These are phyloP conservation scores for Ladona fulva DNA, from an alignment of 1,140 invertebrate genomes.

Conservation along the genomic window DNA sequence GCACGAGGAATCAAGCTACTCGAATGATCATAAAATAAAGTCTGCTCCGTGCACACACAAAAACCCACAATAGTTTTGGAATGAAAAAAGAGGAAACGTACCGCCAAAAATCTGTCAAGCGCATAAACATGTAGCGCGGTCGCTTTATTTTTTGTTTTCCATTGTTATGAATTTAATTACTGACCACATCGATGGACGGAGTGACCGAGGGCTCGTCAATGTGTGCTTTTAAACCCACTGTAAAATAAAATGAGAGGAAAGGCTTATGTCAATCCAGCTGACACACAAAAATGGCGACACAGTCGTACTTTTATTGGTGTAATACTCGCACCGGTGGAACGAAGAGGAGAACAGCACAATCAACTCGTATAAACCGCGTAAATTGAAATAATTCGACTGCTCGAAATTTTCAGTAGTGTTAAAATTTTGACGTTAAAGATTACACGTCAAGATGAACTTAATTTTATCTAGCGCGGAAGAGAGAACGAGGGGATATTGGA, in stretches of 20 bases:
- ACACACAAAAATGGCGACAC: not conserved
- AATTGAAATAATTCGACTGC: too few relatives aligned
- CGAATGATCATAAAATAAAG: not conserved
- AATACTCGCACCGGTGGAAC: too few relatives aligned
- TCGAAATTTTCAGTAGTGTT: too few relatives aligned
- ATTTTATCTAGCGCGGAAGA: too few relatives aligned
- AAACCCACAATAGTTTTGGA: not conserved
- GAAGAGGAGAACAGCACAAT: too few relatives aligned
- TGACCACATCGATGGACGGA: not conserved
- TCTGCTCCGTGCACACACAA: not conserved
- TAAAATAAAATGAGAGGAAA: not conserved
- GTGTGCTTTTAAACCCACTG: not conserved
- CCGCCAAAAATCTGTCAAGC: not conserved
- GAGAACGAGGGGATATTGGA: too few relatives aligned
- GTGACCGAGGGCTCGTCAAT: not conserved
- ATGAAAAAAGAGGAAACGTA: not conserved
- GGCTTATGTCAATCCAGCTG: not conserved
- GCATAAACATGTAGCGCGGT: not conserved
- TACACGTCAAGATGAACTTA: too few relatives aligned
- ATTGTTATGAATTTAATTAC: slow-evolving; percentile 1
- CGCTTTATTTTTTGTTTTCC: not conserved
- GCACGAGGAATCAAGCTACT: not conserved
- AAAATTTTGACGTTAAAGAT: too few relatives aligned
- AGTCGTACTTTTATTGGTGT: not conserved
- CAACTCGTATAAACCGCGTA: too few relatives aligned